Evolutionary conservation across 2,888 invertebrate species (phyloP).

Genomic region (Microctonus aethiopoides): DNA sequence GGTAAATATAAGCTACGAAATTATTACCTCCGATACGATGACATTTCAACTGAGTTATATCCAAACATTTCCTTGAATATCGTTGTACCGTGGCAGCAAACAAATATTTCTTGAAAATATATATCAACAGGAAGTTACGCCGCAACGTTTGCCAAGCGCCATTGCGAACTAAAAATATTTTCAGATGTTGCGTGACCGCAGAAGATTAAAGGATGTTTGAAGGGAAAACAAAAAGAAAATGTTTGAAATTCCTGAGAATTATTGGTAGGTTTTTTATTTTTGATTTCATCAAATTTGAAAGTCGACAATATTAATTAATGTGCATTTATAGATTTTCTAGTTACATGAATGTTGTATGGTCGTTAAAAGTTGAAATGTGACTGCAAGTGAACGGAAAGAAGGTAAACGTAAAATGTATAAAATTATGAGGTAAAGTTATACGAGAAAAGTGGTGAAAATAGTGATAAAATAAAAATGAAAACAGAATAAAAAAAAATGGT

Average conservation of each 20-base stretch:
- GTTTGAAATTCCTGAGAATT: constrained; percentile 2
- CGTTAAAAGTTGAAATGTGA: background rate
- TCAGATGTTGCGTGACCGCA: constrained; percentile 7
- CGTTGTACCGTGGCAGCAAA: constrained; percentile 7
- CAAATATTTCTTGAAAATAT: constrained; percentile 5
- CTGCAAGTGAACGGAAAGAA: background rate
- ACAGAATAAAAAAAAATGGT: background rate
- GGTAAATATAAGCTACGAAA: background rate
- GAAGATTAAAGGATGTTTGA: background rate
- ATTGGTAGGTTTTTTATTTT: background rate
- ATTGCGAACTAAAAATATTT: background rate
- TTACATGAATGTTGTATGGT: background rate
- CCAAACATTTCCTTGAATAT: constrained; percentile 4
- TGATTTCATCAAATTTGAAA: background rate
- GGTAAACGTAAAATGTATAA: background rate
- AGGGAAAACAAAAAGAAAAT: background rate
- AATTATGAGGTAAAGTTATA: background rate
- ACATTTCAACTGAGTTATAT: constrained; percentile 11
- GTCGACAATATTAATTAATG: background rate
- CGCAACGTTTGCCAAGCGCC: background rate
- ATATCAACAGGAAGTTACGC: background rate
- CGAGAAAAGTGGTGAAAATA: background rate
- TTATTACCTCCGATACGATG: constrained; percentile 1
- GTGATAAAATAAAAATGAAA: background rate
- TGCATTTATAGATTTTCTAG: background rate